Evolutionary conservation across 2,113 vertebrate species (phyloP).

Genomic region (Triplophysa tibetana): DNA sequence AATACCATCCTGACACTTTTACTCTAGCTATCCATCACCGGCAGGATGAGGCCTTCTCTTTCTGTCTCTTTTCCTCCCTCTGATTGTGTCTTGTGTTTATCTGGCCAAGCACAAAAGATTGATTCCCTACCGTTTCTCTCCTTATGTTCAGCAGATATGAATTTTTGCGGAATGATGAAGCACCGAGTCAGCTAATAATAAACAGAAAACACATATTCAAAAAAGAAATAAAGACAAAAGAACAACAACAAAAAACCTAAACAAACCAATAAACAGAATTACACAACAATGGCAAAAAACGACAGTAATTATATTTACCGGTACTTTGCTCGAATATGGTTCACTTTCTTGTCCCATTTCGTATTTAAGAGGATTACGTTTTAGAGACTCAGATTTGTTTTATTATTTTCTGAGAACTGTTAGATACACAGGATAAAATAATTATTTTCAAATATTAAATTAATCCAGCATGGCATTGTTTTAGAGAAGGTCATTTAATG

Average conservation of each 20-base stretch:
- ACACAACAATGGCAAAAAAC: not conserved
- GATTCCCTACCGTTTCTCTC: constrained; percentile 81
- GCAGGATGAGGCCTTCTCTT: constrained; percentile 68
- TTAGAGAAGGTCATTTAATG: no score
- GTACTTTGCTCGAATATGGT: not conserved
- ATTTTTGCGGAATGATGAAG: constrained; percentile 83
- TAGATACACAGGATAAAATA: no score
- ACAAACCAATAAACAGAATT: constrained; percentile 7
- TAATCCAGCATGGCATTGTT: no score
- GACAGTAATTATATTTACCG: not conserved
- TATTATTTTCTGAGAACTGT: no score
- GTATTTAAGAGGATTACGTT: no score
- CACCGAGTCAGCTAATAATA: constrained; percentile 73
- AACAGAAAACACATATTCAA: constrained; percentile 66
- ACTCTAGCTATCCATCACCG: constrained; percentile 86
- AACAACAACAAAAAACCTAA: constrained; percentile 9
- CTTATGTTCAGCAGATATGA: constrained; percentile 84
- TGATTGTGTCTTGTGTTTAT: constrained; percentile 76
- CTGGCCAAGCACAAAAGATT: constrained; percentile 81
- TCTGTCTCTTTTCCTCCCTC: constrained; percentile 64
- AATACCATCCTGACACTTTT: constrained; percentile 85
- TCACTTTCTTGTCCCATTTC: no score
- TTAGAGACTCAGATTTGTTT: no score
- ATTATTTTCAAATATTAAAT: no score
- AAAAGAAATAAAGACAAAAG: constrained; percentile 43